Conservation (phyloP, 2,888 invertebrate genomes). For the Melolontha melolontha region DNA sequence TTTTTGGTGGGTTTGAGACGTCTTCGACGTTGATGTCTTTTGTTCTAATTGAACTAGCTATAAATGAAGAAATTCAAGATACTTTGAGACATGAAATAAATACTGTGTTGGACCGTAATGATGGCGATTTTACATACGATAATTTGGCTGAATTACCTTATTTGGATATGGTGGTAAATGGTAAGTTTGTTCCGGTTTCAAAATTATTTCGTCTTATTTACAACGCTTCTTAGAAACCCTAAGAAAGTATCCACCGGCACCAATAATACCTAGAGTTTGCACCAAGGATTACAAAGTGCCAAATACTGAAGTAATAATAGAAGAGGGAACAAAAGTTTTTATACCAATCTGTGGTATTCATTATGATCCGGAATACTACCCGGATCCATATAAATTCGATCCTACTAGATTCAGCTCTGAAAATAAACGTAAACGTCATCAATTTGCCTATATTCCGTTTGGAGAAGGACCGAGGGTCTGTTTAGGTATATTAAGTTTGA, state of each 20-base stretch:
- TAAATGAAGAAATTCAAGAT: conserved; percentile 58
- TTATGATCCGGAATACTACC: conserved; percentile 69
- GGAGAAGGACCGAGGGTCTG: conserved; percentile 71
- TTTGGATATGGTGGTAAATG: conserved; percentile 57
- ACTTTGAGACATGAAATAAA: conserved; percentile 59
- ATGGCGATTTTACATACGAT: conserved; percentile 64
- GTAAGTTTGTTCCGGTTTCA: conserved; percentile 38
- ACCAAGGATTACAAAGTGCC: conserved; percentile 68
- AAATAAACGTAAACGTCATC: conserved; percentile 64
- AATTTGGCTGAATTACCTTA: conserved; percentile 64
- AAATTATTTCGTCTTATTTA: background rate
- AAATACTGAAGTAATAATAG: conserved; percentile 65
- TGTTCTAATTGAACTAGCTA: conserved; percentile 65
- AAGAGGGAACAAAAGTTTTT: conserved; percentile 67
- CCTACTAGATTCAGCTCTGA: conserved; percentile 70
- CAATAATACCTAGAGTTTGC: conserved; percentile 41
- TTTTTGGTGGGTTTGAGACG: conserved; percentile 68
- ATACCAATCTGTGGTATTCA: conserved; percentile 71
- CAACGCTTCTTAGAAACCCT: conserved; percentile 24
- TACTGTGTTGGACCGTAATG: conserved; percentile 56
- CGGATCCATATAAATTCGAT: conserved; percentile 69
- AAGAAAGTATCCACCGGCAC: conserved; percentile 48
- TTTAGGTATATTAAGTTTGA: conserved; percentile 63
- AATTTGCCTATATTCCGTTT: conserved; percentile 69
- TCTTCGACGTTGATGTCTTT: conserved; percentile 65